Conservation (phyloP, 92 coral and sea anemone species). For the Anthopleura xanthogrammica region DNA sequence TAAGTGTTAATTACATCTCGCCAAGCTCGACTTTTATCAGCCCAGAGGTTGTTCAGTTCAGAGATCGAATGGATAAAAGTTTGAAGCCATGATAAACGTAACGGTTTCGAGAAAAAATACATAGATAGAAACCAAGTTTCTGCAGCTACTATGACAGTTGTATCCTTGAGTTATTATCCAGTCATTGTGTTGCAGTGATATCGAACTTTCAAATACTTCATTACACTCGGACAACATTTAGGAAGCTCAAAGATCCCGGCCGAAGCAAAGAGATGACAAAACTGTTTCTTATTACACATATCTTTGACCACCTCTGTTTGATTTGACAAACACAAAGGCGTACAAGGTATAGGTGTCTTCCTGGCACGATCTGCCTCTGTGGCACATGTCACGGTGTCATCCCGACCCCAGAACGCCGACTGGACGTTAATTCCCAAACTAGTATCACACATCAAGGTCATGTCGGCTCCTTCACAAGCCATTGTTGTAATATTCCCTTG, state of each 20-base stretch:
- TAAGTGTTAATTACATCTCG: too few species aligned
- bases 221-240: conserved; percentile 37
- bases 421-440: conserved; percentile 31
- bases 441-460: conserved; percentile 42
- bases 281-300: conserved; percentile 37
- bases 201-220: conserved; percentile 32
- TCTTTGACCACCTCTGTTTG: conserved; percentile 28
- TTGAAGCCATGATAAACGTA: too few species aligned
- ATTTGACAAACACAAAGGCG: conserved; percentile 29
- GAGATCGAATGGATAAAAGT: too few species aligned
- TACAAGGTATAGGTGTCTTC: conserved; percentile 33
- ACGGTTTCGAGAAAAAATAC: too few species aligned
- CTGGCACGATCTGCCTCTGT: not conserved
- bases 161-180: conserved; percentile 7
- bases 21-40: too few species aligned
- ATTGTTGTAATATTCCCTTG: conserved; percentile 11
- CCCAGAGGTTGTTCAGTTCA: too few species aligned
- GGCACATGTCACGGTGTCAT: conserved; percentile 27
- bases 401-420: conserved; percentile 51
- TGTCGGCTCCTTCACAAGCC: conserved; percentile 37
- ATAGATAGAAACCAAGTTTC: too few species aligned
- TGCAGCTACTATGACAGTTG: too few species aligned
- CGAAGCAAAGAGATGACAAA: conserved; percentile 33
- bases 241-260: conserved; percentile 33
- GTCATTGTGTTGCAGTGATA: conserved; percentile 44